Percentiles rank a stretch among this genome's conserved stretches.
phyloP scores from a whole-genome alignment of 2,797 vertebrate genomes.

The Paedocypris micromegethes region DNA sequence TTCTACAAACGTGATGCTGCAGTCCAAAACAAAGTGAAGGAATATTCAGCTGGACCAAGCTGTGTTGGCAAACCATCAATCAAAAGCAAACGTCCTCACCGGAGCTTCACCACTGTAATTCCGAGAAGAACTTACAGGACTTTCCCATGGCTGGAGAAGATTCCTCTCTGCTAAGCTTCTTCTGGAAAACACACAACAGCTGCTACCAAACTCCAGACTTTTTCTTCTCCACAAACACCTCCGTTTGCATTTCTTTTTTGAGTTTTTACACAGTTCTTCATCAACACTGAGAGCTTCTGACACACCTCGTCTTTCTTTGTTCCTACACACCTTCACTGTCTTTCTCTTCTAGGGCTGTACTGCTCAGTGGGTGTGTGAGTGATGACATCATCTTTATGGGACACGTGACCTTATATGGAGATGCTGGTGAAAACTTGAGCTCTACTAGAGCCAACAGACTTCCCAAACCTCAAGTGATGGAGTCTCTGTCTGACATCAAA shows the following conservation, averaged over 20 bases:
- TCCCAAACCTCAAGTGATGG: too few relatives aligned
- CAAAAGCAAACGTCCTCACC: constrained; percentile 1
- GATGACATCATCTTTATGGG: constrained; percentile 72
- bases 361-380: constrained; percentile 22
- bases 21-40: too few relatives aligned
- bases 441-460: too few relatives aligned
- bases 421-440: neutral
- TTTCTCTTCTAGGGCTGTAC: constrained; percentile 31
- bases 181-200: constrained; percentile 26
- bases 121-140: constrained; percentile 62
- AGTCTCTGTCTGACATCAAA: too few relatives aligned
- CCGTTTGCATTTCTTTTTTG: constrained; percentile 1
- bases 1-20: too few relatives aligned
- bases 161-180: constrained; percentile 37
- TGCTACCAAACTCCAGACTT: constrained; percentile 1
- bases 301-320: constrained; percentile 7
- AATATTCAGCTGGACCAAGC: constrained; percentile 2
- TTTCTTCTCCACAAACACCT: neutral
- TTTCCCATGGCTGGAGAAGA: constrained; percentile 67
- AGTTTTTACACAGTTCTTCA: constrained; percentile 8
- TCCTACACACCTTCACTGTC: constrained; percentile 24
- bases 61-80: constrained; percentile 15
- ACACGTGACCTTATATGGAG: constrained; percentile 66
- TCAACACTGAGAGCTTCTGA: too few relatives aligned
- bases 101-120: neutral